phyloP scores from a whole-genome alignment of 2,113 vertebrate genomes.

The Climacteris rufus region DNA sequence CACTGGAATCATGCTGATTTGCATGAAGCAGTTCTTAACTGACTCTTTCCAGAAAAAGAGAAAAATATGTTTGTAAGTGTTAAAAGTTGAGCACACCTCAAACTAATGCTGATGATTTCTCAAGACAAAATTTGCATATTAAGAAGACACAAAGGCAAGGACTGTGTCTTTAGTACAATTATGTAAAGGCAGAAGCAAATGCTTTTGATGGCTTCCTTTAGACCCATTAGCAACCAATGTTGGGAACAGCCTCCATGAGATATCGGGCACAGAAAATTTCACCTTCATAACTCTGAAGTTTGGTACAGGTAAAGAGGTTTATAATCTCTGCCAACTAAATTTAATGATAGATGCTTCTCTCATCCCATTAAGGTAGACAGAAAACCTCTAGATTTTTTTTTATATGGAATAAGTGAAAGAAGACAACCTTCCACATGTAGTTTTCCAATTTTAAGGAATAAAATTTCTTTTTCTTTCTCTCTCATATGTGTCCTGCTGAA shows the following conservation, averaged over 20 bases:
- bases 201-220: not conserved
- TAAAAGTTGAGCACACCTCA: not conserved
- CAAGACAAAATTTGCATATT: not conserved
- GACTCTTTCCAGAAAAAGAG: not conserved
- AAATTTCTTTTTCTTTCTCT: not conserved
- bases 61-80: not conserved
- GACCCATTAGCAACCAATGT: not conserved
- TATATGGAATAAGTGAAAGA: not conserved
- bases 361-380: not conserved
- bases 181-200: not conserved
- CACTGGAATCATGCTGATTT: not conserved
- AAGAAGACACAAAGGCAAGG: not conserved
- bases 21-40: not conserved
- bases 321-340: not conserved
- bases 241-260: not conserved
- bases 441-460: not conserved
- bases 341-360: not conserved
- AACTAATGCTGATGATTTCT: not conserved
- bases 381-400: not conserved
- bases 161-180: not conserved
- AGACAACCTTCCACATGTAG: not conserved
- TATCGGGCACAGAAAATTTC: not conserved
- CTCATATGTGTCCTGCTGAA: not conserved
- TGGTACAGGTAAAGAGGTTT: not conserved
- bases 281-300: not conserved